Percentiles rank a stretch among this genome's conserved stretches.
These are phyloP conservation scores for Limnephilus marmoratus DNA, from an alignment of 2,888 invertebrate genomes.

Conservation along the genomic window DNA sequence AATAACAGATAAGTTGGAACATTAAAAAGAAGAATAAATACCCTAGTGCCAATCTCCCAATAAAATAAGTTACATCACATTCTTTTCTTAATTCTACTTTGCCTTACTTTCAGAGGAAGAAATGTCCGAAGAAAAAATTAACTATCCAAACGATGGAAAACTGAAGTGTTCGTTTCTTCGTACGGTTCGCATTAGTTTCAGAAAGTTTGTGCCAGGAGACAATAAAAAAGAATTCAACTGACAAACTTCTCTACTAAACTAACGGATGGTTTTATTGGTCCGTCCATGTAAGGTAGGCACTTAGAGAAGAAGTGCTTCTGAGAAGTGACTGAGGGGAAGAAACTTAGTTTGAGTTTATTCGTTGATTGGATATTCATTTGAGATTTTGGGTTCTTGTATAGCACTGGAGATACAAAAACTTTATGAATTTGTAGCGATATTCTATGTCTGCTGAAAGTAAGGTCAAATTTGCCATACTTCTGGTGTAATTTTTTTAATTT, in stretches of 20 bases:
- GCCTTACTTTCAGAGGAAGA: background rate
- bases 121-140: background rate
- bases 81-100: background rate
- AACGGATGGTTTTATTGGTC: constrained; percentile 32
- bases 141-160: background rate
- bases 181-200: background rate
- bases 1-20: background rate
- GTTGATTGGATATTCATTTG: background rate
- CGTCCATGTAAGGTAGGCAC: background rate
- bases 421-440: background rate
- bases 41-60: background rate
- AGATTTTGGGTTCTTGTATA: background rate
- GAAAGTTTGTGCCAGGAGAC: constrained; percentile 20
- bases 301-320: background rate
- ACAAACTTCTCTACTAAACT: constrained; percentile 32
- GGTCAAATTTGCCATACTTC: background rate
- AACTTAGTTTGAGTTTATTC: background rate
- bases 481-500: background rate
- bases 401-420: background rate
- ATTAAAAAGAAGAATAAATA: too few relatives aligned
- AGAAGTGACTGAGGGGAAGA: background rate
- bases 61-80: background rate
- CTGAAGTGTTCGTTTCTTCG: background rate
- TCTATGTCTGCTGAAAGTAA: background rate
- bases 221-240: constrained; percentile 10